A percentile compares a stretch with the other conserved stretches of the same genome.
Conservation (phyloP, 2,888 invertebrate species). For the Erebia aethiops region DNA sequence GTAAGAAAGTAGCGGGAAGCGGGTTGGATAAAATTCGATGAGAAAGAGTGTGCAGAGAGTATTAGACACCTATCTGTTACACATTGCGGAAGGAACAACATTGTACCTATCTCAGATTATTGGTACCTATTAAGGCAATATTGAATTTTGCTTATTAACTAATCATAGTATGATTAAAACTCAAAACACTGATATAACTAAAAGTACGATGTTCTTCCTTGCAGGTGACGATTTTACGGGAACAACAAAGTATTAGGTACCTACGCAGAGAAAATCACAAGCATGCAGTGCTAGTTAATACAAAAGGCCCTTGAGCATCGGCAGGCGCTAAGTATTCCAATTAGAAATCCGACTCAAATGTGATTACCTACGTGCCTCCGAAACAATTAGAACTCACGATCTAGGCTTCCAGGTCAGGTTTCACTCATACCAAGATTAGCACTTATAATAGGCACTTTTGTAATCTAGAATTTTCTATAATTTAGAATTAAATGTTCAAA, state of each 20-base stretch:
- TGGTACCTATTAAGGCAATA: too few species aligned
- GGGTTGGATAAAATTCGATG: too few species aligned
- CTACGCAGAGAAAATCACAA: constrained; percentile 1
- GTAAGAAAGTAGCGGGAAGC: too few species aligned
- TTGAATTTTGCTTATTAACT: too few species aligned
- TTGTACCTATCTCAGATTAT: too few species aligned
- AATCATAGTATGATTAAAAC: too few species aligned
- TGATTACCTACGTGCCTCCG: constrained; percentile 55
- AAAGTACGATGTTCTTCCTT: too few species aligned
- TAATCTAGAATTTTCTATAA: background rate
- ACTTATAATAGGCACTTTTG: constrained; percentile 35
- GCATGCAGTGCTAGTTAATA: constrained; percentile 29
- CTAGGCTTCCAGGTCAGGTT: constrained; percentile 58
- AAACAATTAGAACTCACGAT: constrained; percentile 70
- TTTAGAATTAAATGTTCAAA: background rate
- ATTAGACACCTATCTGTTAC: too few species aligned
- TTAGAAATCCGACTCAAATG: constrained; percentile 69
- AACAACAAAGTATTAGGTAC: background rate
- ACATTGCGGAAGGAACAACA: too few species aligned
- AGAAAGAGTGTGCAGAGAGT: too few species aligned
- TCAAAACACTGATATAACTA: too few species aligned
- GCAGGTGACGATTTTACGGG: background rate
- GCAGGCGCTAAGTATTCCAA: constrained; percentile 64
- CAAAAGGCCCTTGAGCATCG: constrained; percentile 53
- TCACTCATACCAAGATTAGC: constrained; percentile 63